Conservation (phyloP, 2,113 vertebrate species). For the Damaliscus lunatus region DNA sequence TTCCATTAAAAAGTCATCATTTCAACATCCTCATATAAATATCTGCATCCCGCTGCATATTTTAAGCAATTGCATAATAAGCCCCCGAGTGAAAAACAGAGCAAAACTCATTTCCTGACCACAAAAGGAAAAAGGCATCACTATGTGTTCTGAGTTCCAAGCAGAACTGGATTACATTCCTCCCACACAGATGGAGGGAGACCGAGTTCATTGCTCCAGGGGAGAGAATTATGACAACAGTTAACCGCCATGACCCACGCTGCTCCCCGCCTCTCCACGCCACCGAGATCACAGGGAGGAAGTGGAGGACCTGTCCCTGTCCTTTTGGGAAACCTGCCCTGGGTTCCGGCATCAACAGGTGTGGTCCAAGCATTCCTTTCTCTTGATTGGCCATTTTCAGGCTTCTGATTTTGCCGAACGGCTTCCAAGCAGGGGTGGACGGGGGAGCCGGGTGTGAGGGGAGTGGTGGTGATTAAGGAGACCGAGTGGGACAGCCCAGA, state of each 20-base stretch:
- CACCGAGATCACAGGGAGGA: neutral
- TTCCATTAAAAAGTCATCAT: constrained; percentile 80
- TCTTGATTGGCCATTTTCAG: neutral
- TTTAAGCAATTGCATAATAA: constrained; percentile 67
- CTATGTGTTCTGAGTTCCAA: constrained; percentile 60
- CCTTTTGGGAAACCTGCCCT: neutral
- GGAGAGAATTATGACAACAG: constrained; percentile 68
- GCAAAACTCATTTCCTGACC: constrained; percentile 54
- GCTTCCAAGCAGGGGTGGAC: neutral
- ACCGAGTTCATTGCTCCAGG: constrained; percentile 50
- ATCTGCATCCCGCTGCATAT: constrained; percentile 64
- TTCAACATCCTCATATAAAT: constrained; percentile 77
- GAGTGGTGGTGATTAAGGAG: neutral
- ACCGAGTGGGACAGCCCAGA: neutral
- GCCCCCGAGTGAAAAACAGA: constrained; percentile 67
- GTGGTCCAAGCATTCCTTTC: neutral
- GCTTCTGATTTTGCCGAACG: neutral
- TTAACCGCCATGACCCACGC: constrained; percentile 43
- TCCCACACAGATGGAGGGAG: constrained; percentile 60
- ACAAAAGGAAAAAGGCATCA: constrained; percentile 69
- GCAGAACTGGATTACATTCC: constrained; percentile 56
- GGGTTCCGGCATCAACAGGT: constrained; percentile 50
- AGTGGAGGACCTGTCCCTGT: neutral
- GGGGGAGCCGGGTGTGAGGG: neutral
- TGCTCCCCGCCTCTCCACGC: neutral